Percentiles rank a stretch among this genome's conserved stretches.
Conservation (phyloP, 2,797 vertebrate genomes). For the Acanthiza pusilla region DNA sequence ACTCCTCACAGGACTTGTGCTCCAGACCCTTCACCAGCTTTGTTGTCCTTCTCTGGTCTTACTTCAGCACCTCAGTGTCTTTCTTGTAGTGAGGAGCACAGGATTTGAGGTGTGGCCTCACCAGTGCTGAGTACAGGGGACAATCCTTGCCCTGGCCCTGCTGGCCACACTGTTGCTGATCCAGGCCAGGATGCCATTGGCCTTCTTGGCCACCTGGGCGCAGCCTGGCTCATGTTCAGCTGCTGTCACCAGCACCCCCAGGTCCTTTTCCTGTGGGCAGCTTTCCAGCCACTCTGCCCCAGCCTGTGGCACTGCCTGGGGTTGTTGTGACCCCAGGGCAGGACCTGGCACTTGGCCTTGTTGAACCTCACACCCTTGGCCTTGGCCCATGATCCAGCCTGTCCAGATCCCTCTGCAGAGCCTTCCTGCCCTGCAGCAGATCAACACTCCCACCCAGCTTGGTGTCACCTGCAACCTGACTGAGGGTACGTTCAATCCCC, state of each 20-base stretch:
- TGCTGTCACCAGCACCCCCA: neutral
- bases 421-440: neutral
- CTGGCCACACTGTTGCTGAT: neutral
- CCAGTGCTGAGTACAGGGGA: rapidly evolving
- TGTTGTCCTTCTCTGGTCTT: neutral
- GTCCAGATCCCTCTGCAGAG: too few relatives aligned
- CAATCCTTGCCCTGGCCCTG: neutral
- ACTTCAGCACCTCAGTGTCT: rapidly evolving
- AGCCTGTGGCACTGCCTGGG: neutral
- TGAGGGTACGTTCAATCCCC: too few relatives aligned
- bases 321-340: neutral
- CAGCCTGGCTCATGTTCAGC: neutral
- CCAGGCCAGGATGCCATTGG: neutral
- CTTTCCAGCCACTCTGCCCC: neutral
- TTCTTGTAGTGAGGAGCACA: neutral
- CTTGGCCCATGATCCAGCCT: neutral
- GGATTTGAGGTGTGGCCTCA: rapidly evolving
- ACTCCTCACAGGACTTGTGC: neutral
- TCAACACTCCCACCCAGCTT: neutral
- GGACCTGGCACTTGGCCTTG: neutral
- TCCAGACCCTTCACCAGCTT: neutral
- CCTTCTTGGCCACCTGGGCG: neutral
- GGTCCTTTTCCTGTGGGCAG: neutral
- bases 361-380: neutral
- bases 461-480: too few relatives aligned